A percentile compares a stretch with the other conserved stretches of the same genome.
Conservation (phyloP, 2,797 vertebrate genomes). For the Labroides dimidiatus region DNA sequence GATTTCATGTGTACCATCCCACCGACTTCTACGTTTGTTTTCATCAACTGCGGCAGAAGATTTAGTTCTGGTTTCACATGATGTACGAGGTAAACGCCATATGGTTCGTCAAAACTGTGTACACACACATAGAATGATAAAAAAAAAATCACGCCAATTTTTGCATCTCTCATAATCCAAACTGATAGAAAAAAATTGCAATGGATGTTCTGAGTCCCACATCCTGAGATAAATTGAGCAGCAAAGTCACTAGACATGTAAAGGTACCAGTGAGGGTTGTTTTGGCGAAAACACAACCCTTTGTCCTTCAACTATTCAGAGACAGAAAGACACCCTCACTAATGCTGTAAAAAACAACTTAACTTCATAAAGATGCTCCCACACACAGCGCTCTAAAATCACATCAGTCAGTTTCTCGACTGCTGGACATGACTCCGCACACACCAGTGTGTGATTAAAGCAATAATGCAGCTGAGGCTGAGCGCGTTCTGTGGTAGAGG, state of each 20-base stretch:
- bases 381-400: constrained; percentile 40
- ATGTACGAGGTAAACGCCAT: constrained; percentile 11
- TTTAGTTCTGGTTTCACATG: constrained; percentile 30
- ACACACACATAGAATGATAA: background rate
- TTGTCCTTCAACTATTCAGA: constrained; percentile 28
- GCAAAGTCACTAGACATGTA: constrained; percentile 11
- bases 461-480: constrained; percentile 26
- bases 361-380: constrained; percentile 42
- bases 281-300: constrained; percentile 33
- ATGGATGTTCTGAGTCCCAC: constrained; percentile 7
- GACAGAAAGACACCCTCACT: constrained; percentile 31
- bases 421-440: constrained; percentile 7
- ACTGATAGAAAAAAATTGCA: background rate
- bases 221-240: constrained; percentile 26
- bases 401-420: constrained; percentile 32
- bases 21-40: constrained; percentile 47
- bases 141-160: background rate
- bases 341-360: constrained; percentile 44
- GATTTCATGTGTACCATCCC: constrained; percentile 45
- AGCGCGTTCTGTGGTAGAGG: constrained; percentile 1
- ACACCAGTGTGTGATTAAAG: constrained; percentile 40
- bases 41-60: constrained; percentile 6
- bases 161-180: background rate
- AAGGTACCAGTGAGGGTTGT: constrained; percentile 43
- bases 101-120: background rate